Conservation (phyloP, 2,797 vertebrate genomes). For the Sebastes alutus region DNA sequence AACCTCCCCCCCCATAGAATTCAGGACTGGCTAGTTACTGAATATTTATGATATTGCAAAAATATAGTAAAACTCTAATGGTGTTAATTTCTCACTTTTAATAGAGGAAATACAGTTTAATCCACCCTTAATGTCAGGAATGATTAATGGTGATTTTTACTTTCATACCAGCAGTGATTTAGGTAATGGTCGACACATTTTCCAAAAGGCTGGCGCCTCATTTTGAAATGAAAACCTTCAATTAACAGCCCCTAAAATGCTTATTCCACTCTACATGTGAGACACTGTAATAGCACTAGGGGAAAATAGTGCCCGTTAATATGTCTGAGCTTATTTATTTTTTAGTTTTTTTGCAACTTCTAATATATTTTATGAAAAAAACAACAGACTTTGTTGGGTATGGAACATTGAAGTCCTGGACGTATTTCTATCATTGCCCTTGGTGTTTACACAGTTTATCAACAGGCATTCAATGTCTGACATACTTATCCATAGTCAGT, state of each 20-base stretch:
- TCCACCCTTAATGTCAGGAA: neutral
- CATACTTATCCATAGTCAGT: too few relatives aligned
- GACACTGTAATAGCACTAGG: neutral
- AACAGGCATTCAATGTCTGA: neutral
- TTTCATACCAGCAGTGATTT: constrained; percentile 3
- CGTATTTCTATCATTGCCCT: neutral
- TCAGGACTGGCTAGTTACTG: neutral
- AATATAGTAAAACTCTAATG: neutral
- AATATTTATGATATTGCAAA: neutral
- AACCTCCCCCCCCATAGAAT: too few relatives aligned
- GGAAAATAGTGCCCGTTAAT: neutral
- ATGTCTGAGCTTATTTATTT: neutral
- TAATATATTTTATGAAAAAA: neutral
- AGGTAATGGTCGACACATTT: neutral
- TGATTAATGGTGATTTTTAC: neutral
- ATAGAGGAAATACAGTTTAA: neutral
- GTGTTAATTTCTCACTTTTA: neutral
- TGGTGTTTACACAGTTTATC: neutral
- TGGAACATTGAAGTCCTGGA: neutral
- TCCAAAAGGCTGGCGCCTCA: neutral
- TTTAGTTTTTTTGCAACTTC: too few relatives aligned
- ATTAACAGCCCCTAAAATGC: neutral
- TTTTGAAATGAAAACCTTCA: neutral
- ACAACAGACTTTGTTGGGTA: too few relatives aligned
- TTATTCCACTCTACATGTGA: neutral